Evolutionary conservation across 2,113 vertebrate species (phyloP).

Genomic region (chimpanzee (Pan troglodytes)): NHGRI_mPanTro3-v2.1_pri NC_072421.2:61409501-61410000

Average conservation of each 20-base stretch:
- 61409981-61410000: background rate
- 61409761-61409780: background rate
- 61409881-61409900: background rate
- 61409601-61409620: background rate
- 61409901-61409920: background rate
- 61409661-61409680: background rate
- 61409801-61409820: background rate
- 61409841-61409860: background rate
- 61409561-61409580: background rate
- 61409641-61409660: background rate
- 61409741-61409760: background rate
- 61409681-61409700: background rate
- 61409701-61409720: slow-evolving; percentile 40
- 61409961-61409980: background rate
- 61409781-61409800: background rate
- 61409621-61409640: background rate
- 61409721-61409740: background rate
- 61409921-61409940: background rate
- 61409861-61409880: background rate
- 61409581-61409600: background rate
- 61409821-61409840: background rate
- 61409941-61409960: background rate
- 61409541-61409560: background rate
- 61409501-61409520: background rate
- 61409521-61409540: background rate